phyloP scores from a whole-genome alignment of 2,888 invertebrate genomes.

The Lysandra bellargus region DNA sequence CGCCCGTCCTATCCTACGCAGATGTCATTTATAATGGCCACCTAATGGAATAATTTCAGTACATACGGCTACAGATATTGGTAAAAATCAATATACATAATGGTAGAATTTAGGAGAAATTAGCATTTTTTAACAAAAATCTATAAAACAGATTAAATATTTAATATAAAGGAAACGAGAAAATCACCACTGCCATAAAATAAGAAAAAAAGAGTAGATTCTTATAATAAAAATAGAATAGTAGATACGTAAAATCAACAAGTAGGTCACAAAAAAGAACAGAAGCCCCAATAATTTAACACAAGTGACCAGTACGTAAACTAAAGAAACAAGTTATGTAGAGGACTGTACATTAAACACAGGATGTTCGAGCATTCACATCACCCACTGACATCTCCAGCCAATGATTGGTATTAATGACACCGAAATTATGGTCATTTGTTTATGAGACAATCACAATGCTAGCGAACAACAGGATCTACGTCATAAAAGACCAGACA shows the following conservation, averaged over 20 bases:
- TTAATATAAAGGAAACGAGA: neutral
- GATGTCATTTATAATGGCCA: neutral
- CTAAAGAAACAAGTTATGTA: neutral
- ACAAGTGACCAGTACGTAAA: neutral
- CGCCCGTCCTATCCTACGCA: neutral
- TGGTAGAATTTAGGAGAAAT: neutral
- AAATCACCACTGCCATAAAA: neutral
- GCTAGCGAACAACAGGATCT: neutral
- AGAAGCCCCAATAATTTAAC: too few species aligned
- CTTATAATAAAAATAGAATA: neutral
- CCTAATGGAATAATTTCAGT: constrained; percentile 26
- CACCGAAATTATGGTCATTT: constrained; percentile 16
- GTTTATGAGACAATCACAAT: constrained; percentile 1
- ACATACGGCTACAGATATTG: neutral
- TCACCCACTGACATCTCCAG: constrained; percentile 12
- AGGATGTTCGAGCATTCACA: constrained; percentile 22
- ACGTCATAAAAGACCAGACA: constrained; percentile 2
- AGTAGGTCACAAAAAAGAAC: too few species aligned
- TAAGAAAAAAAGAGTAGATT: neutral
- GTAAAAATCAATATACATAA: neutral
- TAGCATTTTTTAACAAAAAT: neutral
- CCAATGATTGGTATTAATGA: constrained; percentile 29
- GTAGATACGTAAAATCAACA: too few species aligned
- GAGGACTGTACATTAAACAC: constrained; percentile 13
- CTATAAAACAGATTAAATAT: too few species aligned